Base-by-base conservation (phyloP, 2,113 vertebrate species). In the Pitta sordida region DNA sequence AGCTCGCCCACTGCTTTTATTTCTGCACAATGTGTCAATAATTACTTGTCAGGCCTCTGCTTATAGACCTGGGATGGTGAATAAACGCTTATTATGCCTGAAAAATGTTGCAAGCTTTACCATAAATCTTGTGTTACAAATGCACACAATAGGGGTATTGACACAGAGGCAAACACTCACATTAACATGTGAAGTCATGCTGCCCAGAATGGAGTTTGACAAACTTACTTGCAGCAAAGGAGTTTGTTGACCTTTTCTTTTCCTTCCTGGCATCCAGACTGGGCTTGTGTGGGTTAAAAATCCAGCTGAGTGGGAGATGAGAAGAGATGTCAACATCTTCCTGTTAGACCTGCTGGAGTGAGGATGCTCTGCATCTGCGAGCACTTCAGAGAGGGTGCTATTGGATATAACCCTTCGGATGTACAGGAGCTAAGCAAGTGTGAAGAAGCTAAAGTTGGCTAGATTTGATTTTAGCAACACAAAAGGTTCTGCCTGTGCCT, bases 31-130 rank as follows among this genome's bases (percentile, higher is more conserved):
- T 96, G 96, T 97, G 96, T 98, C 97, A 97, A 90, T 94, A 97
- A 97, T 97, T 97, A 95, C 97, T 97, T 98, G 97, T 97, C 97
- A 98, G 96, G 89, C 93, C 94, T 96, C 96, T 95, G 91, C 97
- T 93, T 94, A 95, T 96, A 97, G 95, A 97, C 94, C 95, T 91
- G 95, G 94, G 95, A 73, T 52, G 93, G 95, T 83, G 92, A 95
- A 92, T 93, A 97, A 96, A 95, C 1, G 96, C 97, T 97, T 93
- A 60, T 94, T 97, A 96, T 97, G 96, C 94, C 94, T 94, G 95
- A 97, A 96, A 94, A 95, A 95, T 88, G 93, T 93, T 84, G 86
- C 83, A n/a, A 41, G 65, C 67, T 96, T 97, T 96, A 94, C 96
- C 93, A 94, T 97, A 96, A 97, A 94, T 97, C 96, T 96, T 94